A percentile compares a stretch with the other conserved stretches of the same genome.
phyloP scores from a whole-genome alignment of 2,113 vertebrate species.

The Podarcis cretensis region DNA sequence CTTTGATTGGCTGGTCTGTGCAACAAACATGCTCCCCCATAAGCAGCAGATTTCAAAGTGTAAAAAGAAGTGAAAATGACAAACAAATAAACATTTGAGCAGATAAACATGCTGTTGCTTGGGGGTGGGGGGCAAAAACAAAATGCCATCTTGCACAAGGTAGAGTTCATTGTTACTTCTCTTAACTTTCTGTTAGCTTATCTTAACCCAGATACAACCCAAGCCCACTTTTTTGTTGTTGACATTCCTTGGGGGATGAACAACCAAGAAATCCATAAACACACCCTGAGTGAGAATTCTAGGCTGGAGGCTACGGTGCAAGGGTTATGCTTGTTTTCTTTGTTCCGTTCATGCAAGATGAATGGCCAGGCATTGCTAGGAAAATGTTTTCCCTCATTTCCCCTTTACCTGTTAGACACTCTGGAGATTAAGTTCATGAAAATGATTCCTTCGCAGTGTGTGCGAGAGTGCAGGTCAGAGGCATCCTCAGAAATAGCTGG shows the following conservation, averaged over 20 bases:
- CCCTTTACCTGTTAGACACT: not conserved
- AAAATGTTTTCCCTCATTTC: not conserved
- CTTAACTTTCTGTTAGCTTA: not conserved
- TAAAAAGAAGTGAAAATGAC: not conserved
- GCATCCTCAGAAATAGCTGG: not conserved
- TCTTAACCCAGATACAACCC: not conserved
- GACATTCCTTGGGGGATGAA: not conserved
- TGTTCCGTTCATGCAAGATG: not conserved
- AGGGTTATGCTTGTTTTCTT: not conserved
- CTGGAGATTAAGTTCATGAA: not conserved
- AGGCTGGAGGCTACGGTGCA: not conserved
- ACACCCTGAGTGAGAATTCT: not conserved
- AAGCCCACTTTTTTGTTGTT: not conserved
- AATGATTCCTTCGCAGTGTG: not conserved
- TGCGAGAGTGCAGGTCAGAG: not conserved
- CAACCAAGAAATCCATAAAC: not conserved
- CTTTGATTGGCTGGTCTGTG: not conserved
- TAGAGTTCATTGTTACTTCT: not conserved
- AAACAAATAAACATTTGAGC: not conserved
- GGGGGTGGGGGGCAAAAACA: not conserved
- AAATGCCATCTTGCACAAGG: not conserved
- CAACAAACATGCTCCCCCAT: not conserved
- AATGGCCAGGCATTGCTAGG: not conserved
- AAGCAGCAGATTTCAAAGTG: not conserved
- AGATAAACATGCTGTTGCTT: not conserved